Percentiles rank a stretch among this genome's conserved stretches.
Conservation (phyloP, 2,888 invertebrate species). For the Synergus itoensis region DNA sequence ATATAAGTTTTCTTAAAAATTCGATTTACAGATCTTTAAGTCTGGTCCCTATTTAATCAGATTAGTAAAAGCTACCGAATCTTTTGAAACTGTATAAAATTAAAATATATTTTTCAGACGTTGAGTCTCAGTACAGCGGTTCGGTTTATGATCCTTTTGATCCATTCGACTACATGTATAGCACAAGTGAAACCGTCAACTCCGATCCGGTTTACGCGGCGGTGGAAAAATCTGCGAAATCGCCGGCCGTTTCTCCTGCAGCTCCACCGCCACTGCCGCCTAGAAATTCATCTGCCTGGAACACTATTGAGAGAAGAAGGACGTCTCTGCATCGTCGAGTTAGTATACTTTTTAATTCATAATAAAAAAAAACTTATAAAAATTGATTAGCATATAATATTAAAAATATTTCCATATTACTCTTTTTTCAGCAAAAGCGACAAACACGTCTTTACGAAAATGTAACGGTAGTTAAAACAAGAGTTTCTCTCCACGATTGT, state of each 20-base stretch:
- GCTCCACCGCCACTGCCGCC: conserved; percentile 83
- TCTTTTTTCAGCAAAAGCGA: conserved; percentile 76
- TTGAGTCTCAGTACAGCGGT: conserved; percentile 81
- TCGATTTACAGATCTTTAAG: neutral
- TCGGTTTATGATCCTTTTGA: conserved; percentile 88
- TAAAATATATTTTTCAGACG: conserved; percentile 62
- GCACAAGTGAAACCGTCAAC: conserved; percentile 82
- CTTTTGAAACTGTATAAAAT: too few species aligned
- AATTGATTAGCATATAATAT: neutral
- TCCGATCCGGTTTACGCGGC: conserved; percentile 86
- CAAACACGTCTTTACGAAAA: conserved; percentile 86
- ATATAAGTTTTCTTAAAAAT: conserved; percentile 7
- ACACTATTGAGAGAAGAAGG: conserved; percentile 79
- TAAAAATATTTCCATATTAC: neutral
- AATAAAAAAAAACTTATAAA: neutral
- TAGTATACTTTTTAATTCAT: conserved; percentile 46
- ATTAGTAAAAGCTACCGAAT: too few species aligned
- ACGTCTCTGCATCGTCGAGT: conserved; percentile 76
- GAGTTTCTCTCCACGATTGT: conserved; percentile 84
- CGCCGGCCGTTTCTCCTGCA: conserved; percentile 79
- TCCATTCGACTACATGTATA: conserved; percentile 88
- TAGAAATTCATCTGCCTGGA: conserved; percentile 79
- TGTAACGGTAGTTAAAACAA: conserved; percentile 82
- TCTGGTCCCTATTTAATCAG: too few species aligned
- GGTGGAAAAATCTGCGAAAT: conserved; percentile 81